phyloP scores from a whole-genome alignment of 2,113 vertebrate species.

The Siphamia tubifer region DNA sequence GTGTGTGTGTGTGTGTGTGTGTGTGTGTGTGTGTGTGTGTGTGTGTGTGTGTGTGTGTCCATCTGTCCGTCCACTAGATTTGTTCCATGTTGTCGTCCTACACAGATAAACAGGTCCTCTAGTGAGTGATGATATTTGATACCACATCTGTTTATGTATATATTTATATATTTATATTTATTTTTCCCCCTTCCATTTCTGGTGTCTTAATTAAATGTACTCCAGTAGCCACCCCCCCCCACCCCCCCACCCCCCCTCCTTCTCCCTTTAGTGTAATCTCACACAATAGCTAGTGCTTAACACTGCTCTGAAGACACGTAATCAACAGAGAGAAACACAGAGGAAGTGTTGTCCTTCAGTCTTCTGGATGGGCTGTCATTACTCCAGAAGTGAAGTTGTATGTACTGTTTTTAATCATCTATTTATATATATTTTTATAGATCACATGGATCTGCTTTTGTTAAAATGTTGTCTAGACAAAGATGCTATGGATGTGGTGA shows the following conservation, averaged over 20 bases:
- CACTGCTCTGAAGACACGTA: constrained; percentile 30
- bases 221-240: neutral
- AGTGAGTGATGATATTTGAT: neutral
- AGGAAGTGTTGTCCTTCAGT: constrained; percentile 21
- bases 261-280: constrained; percentile 44
- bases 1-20: constrained; percentile 1
- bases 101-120: neutral
- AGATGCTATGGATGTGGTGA: no score
- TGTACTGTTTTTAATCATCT: constrained; percentile 36
- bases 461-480: no score
- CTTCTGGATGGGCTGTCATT: constrained; percentile 52
- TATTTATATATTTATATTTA: no score
- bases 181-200: neutral
- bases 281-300: constrained; percentile 26
- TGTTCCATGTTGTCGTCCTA: neutral
- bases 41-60: neutral
- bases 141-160: neutral
- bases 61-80: no score
- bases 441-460: no score
- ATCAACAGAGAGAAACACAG: constrained; percentile 25
- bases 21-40: constrained; percentile 6
- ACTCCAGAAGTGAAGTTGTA: constrained; percentile 57
- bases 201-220: neutral
- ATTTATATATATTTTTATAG: no score
- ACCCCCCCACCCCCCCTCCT: neutral